Base-by-base conservation (phyloP, 53 echinoderm and acorn worm genomes). In the Temnopleurus reevesii region DNA sequence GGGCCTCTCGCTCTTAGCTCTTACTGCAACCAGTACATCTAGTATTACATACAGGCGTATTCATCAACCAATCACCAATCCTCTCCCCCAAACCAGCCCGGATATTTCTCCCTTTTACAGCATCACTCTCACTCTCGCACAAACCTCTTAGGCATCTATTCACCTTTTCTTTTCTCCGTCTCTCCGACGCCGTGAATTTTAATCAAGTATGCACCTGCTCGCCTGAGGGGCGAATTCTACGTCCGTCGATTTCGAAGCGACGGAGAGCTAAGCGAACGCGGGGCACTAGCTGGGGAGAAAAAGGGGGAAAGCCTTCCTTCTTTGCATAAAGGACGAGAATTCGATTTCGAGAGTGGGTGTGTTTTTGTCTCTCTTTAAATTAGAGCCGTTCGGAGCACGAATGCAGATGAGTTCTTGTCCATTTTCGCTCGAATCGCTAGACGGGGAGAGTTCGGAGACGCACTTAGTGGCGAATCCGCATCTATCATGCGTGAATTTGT, bases 151-250 rank as follows among this genome's bases (percentile, higher is more conserved):
- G 45, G 53, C 53, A 8, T 6, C 49, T 49, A 27, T 79, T 55
- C 83, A 56, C 83, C 35, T 83, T 77, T 47, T 43, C 19, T 85
- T 36, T 57, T 57, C 27, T 45, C 27, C 59, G 45, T 85, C 88
- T 55, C 35, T 87, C 61, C 34, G 55, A 33, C 88, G 71, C 27
- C 76, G 88, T 87, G 88, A 46, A 87, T 87, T 87, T 87, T 87
- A 87, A 87, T 87, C 88, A 87, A 87, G 88, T 87, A 51, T 53
- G 88, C 88, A 87, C 88, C 88, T 87, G 88, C 88, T 34, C 49
- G 65, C 88, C 88, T 87, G 17, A 46, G 86, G 88, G 88, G 88
- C 51, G 66, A 87, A 87, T 66, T 87, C 66, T 65, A 59, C 85
- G 85, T 85, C 46, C 85, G 85, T 85, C 85, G 85, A 85, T 85